Conservation (phyloP, 2,113 vertebrate genomes). For the Atractosteus spatula region DNA sequence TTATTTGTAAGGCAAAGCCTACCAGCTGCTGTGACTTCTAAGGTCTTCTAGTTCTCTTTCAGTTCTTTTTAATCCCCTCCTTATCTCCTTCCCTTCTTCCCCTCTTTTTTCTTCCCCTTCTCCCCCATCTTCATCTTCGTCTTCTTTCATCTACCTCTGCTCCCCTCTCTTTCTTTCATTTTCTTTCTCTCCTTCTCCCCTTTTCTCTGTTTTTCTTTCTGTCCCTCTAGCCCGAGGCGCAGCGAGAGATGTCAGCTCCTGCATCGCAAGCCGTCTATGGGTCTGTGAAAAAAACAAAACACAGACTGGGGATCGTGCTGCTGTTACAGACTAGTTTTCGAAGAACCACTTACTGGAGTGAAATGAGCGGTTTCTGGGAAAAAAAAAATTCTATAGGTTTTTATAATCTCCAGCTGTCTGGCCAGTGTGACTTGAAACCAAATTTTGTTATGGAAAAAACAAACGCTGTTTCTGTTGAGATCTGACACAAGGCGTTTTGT, state of each 20-base stretch:
- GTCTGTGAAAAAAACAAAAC: too few relatives aligned
- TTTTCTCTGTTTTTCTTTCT: slow-evolving; percentile 14
- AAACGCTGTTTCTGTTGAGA: background rate
- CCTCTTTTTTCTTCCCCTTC: slow-evolving; percentile 30
- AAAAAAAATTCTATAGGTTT: too few relatives aligned
- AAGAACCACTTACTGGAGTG: too few relatives aligned
- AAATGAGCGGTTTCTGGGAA: too few relatives aligned
- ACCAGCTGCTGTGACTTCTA: too few relatives aligned
- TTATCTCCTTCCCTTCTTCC: slow-evolving; percentile 8
- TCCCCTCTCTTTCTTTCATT: background rate
- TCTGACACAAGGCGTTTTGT: background rate
- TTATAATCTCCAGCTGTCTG: background rate
- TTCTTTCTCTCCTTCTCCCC: slow-evolving; percentile 19
- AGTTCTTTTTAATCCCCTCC: background rate
- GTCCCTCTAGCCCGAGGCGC: background rate
- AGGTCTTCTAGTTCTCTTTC: background rate
- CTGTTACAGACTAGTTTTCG: too few relatives aligned
- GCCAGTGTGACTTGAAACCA: background rate
- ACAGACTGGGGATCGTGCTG: too few relatives aligned
- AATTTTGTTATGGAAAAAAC: background rate
- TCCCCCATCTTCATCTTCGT: background rate
- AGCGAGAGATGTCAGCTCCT: too few relatives aligned
- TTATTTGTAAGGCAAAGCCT: too few relatives aligned
- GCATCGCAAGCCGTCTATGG: too few relatives aligned
- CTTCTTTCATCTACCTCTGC: background rate